Evolutionary conservation across 2,113 vertebrate species (phyloP), one percentile per base, ranked within the genome.

Genomic region (Nymphicus hollandicus): DNA sequence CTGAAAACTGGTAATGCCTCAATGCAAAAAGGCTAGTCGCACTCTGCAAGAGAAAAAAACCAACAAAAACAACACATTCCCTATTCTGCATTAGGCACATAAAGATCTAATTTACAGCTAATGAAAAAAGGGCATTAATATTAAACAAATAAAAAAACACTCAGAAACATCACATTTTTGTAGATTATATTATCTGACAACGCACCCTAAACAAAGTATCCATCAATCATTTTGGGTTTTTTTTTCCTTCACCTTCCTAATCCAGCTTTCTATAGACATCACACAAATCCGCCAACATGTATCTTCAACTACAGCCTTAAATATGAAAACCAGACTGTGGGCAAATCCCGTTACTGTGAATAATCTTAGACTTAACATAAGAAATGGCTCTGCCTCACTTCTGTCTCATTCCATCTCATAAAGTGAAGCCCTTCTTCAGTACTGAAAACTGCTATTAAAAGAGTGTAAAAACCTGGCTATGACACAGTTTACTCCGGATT

Each of bases 361-460:
- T 49, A 58, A 90, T 5, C 25, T 73, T 41, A 60, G 72, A 55
- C 11, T 47, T 27, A 29, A 5, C 1, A 2, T 50, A 69, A 73
- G 12, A 72, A 86, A 44, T 10, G 49, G 19, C 15, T 44, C 39
- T 18, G 13, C 58, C 39, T 77, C 17, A 7, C n/a, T 90, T 28
- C 25, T 61, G 7, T 17, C 64, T 89, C 65, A 8, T 39, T 88
- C 43, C 33, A 10, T 29, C 50, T 60, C 33, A 22, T 29, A 52
- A 81, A 88, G 66, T 7, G 41, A 85, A 92, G 78, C 23, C 41
- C 4, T 80, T 77, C 55, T 41, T 56, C 72, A 43, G 47, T 8
- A 18, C 58, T 46, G 44, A 91, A 95, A 84, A 89, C 28, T n/a
- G 49, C 77, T 93, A 96, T 52, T 79, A 35, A 49, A 31, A 87